Percentiles rank a stretch among this genome's conserved stretches.
Conservation (phyloP, 2,113 vertebrate species). For the Actenoides hombroni region DNA sequence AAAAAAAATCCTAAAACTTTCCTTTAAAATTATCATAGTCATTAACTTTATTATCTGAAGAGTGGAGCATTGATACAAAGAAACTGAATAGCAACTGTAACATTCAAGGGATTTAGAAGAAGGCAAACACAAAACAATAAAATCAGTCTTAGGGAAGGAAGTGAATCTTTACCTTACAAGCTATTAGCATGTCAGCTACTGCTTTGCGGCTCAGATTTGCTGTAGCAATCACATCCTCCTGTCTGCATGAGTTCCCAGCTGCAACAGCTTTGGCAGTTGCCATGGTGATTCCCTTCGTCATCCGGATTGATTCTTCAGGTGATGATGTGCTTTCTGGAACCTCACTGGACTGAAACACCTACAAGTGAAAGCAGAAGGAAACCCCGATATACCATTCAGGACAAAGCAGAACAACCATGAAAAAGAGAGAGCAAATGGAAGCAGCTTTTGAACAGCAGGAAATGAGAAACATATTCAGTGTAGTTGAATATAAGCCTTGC, state of each 20-base stretch:
- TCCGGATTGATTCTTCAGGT: conserved; percentile 95
- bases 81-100: neutral
- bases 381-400: neutral
- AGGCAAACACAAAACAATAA: neutral
- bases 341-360: conserved; percentile 95
- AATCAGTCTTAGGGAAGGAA: neutral
- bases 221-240: conserved; percentile 96
- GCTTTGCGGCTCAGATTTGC: conserved; percentile 98
- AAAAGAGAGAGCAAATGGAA: neutral
- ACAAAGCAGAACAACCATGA: neutral
- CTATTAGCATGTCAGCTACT: conserved; percentile 91
- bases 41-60: neutral
- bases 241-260: conserved; percentile 94
- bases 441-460: neutral
- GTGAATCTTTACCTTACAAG: conserved; percentile 82
- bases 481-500: neutral
- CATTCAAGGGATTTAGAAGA: neutral
- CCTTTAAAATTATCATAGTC: neutral
- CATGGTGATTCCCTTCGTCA: conserved; percentile 98
- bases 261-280: conserved; percentile 98
- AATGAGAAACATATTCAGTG: conserved; percentile 24
- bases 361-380: conserved; percentile 22
- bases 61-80: neutral
- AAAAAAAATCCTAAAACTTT: neutral
- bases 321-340: conserved; percentile 88